phyloP scores from a whole-genome alignment of 2,113 vertebrate species.

The Lycaon pictus region DNA sequence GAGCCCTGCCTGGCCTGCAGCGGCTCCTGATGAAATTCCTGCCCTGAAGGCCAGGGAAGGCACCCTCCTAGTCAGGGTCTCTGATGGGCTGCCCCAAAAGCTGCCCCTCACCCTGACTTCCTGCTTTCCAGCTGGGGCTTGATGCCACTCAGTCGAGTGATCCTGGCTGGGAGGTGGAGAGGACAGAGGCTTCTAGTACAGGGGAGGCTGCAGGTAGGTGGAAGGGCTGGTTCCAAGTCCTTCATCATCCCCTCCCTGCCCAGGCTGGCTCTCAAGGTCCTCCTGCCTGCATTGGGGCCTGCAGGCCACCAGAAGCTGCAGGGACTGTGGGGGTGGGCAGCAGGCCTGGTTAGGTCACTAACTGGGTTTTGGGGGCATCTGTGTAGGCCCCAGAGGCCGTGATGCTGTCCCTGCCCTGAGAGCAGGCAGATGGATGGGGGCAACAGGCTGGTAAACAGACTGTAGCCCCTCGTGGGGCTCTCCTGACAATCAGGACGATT shows the following conservation, averaged over 20 bases:
- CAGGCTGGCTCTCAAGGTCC: neutral
- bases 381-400: neutral
- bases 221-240: neutral
- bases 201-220: neutral
- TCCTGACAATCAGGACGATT: neutral
- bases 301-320: neutral
- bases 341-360: neutral
- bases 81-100: neutral
- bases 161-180: neutral
- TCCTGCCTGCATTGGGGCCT: neutral
- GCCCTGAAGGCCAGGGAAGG: neutral
- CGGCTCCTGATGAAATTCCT: constrained; percentile 32
- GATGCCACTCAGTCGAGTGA: neutral
- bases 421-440: rapidly evolving
- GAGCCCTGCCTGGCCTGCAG: neutral
- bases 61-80: neutral
- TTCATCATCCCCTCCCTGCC: neutral
- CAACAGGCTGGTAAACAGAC: neutral
- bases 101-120: neutral
- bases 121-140: neutral
- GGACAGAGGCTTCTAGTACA: neutral
- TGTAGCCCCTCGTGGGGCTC: rapidly evolving
- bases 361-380: neutral
- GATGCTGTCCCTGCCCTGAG: neutral
- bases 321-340: neutral